phyloP scores from a whole-genome alignment of 2,113 vertebrate species.

The Brachyhypopomus occidentalis region DNA sequence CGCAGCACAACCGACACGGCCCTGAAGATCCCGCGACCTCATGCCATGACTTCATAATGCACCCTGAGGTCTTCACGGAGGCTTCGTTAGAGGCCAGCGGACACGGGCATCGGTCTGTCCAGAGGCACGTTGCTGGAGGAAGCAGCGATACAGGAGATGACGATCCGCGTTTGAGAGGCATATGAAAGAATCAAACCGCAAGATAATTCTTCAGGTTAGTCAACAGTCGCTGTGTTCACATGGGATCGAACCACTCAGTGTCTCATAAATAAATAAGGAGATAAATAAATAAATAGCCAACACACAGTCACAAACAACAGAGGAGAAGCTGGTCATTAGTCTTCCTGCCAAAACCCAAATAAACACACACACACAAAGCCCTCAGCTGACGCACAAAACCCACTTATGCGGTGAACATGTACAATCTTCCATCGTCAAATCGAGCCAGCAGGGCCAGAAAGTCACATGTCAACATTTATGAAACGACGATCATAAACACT shows the following conservation, averaged over 20 bases:
- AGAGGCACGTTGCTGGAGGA: neutral
- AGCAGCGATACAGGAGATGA: too few species aligned
- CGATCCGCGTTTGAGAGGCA: neutral
- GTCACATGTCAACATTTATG: too few species aligned
- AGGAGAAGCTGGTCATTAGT: neutral
- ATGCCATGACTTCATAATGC: neutral
- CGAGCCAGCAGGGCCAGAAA: too few species aligned
- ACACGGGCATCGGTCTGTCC: neutral
- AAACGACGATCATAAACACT: too few species aligned
- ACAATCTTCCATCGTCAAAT: too few species aligned
- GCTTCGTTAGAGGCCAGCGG: neutral
- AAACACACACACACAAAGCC: neutral
- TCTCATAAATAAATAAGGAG: neutral
- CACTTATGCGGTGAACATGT: too few species aligned
- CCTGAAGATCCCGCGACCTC: neutral
- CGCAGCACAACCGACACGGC: neutral
- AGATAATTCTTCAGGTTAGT: neutral
- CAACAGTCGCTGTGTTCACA: neutral
- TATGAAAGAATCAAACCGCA: neutral
- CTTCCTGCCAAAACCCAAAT: neutral
- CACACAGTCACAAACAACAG: neutral
- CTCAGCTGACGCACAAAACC: too few species aligned
- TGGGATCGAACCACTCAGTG: neutral
- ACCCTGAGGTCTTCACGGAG: neutral
- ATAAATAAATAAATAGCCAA: neutral